Percentiles rank a stretch among this genome's conserved stretches.
phyloP scores from a whole-genome alignment of 2,797 vertebrate genomes.

The Thaleichthys pacificus region DNA sequence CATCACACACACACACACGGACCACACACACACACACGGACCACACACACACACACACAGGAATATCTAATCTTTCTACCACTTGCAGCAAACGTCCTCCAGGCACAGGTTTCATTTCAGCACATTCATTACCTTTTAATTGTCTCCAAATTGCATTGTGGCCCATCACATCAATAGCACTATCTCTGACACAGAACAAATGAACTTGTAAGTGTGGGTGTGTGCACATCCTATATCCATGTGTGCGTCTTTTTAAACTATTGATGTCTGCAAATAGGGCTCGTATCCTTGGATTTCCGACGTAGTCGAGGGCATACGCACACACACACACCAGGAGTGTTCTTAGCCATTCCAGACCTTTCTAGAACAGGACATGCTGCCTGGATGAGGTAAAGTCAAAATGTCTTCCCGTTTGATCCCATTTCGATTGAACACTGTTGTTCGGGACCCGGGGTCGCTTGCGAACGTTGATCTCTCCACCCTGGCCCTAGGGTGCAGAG shows the following conservation, averaged over 20 bases:
- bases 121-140: conserved; percentile 93
- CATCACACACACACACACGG: conserved; percentile 9
- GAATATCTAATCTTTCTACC: conserved; percentile 71
- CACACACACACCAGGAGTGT: conserved; percentile 37
- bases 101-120: conserved; percentile 82
- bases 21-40: not conserved
- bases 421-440: conserved; percentile 60
- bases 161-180: conserved; percentile 81
- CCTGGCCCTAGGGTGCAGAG: conserved; percentile 52
- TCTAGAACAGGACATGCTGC: conserved; percentile 47
- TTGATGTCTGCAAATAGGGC: conserved; percentile 10
- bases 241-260: conserved; percentile 2
- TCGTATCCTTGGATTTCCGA: conserved; percentile 10
- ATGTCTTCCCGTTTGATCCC: conserved; percentile 60
- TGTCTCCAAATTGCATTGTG: conserved; percentile 89
- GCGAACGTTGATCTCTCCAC: conserved; percentile 49
- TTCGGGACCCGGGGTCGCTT: conserved; percentile 42
- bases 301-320: conserved; percentile 46
- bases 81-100: conserved; percentile 74
- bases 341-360: conserved; percentile 28
- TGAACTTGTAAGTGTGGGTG: conserved; percentile 25
- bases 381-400: conserved; percentile 57
- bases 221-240: not conserved
- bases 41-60: conserved; percentile 35
- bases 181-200: conserved; percentile 74